phyloP scores from a whole-genome alignment of 2,888 invertebrate genomes.

The Reticulitermes lucifugus region DNA sequence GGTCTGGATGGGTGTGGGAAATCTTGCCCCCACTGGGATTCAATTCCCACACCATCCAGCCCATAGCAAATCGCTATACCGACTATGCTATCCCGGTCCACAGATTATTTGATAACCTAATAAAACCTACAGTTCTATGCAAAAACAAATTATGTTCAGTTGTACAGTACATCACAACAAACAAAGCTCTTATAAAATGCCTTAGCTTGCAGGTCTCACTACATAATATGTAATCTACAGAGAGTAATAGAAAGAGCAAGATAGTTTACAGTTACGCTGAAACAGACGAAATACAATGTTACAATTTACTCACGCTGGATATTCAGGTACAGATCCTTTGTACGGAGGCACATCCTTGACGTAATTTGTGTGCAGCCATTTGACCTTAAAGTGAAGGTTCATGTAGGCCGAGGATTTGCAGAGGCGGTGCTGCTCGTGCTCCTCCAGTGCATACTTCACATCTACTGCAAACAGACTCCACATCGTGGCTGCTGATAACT shows the following conservation, averaged over 20 bases:
- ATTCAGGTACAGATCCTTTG: slow-evolving; percentile 97
- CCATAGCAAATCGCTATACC: no score
- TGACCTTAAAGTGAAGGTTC: slow-evolving; percentile 98
- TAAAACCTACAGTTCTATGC: not conserved
- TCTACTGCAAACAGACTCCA: slow-evolving; percentile 97
- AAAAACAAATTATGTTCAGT: no score
- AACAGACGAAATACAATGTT: not conserved
- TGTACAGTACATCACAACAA: no score
- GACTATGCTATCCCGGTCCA: no score
- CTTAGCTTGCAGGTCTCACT: no score
- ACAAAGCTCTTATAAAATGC: no score
- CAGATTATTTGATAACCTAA: not conserved
- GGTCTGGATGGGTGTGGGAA: no score
- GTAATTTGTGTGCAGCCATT: slow-evolving; percentile 98
- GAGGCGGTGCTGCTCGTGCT: slow-evolving; percentile 94
- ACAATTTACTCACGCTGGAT: slow-evolving; percentile 79
- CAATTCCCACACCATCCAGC: no score
- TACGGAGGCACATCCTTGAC: slow-evolving; percentile 97
- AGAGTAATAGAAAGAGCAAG: no score
- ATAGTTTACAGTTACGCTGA: no score
- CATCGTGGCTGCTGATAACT: slow-evolving; percentile 97
- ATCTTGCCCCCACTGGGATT: no score
- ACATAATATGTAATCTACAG: no score
- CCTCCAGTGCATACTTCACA: slow-evolving; percentile 97
- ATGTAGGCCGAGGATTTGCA: slow-evolving; percentile 99